Percentiles rank a stretch among this genome's conserved stretches.
These are phyloP conservation scores for Chrysina gloriosa DNA, from an alignment of 2,888 invertebrate genomes.

Conservation along the genomic window DNA sequence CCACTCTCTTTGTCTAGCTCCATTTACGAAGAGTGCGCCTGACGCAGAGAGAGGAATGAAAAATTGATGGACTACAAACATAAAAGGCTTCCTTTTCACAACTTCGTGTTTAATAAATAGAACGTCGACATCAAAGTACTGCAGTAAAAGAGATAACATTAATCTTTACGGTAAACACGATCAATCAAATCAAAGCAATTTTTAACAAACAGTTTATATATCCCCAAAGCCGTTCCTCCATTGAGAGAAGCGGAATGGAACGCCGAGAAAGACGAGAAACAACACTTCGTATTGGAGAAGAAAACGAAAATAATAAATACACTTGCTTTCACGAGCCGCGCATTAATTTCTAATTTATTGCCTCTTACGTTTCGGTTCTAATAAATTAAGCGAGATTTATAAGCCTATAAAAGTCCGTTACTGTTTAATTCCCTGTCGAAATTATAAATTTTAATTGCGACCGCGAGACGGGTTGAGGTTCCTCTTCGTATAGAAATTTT, in stretches of 20 bases:
- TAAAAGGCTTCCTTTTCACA: conserved; percentile 43
- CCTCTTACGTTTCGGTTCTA: neutral
- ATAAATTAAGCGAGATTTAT: conserved; percentile 32
- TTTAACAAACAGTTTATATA: conserved; percentile 35
- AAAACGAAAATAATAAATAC: conserved; percentile 22
- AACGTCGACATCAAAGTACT: conserved; percentile 43
- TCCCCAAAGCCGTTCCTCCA: conserved; percentile 4
- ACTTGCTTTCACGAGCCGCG: conserved; percentile 12
- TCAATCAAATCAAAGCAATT: conserved; percentile 42
- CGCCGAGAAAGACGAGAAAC: conserved; percentile 12
- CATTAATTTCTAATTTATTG: conserved; percentile 34
- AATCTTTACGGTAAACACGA: conserved; percentile 42
- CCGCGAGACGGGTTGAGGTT: neutral
- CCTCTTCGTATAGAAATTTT: too few species aligned
- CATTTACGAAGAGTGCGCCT: neutral
- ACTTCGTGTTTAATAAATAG: conserved; percentile 44
- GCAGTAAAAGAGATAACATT: conserved; percentile 41
- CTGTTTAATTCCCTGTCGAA: conserved; percentile 25
- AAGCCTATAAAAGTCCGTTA: conserved; percentile 26
- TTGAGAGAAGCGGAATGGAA: neutral
- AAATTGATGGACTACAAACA: conserved; percentile 43
- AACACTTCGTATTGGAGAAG: neutral
- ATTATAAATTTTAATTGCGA: conserved; percentile 33
- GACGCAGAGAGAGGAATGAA: conserved; percentile 24
- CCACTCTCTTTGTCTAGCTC: neutral